Base-by-base conservation (phyloP, 2,888 invertebrate species). In the Cosmopolites sordidus region DNA sequence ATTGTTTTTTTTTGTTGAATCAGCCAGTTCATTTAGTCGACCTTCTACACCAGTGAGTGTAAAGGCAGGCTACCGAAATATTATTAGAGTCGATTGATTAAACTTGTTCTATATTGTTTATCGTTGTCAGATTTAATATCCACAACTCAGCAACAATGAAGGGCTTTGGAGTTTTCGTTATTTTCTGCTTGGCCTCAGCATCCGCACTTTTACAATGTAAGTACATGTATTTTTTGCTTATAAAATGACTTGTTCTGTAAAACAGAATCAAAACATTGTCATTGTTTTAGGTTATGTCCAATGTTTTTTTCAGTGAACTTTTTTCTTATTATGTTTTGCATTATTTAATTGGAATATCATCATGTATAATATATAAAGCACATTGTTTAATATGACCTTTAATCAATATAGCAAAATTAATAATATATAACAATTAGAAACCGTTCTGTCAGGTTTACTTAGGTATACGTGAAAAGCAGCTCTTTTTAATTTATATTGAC, bases 21-120 rank as follows among this genome's bases (percentile, higher is more conserved):
- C 22, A 22, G 8, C 22, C 8, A 22, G 8, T 63, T 64, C 54
- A 59, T 54, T 62, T 67, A 69, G 79, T 81, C 78, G 55, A 83
- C 87, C 89, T 90, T 90, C 89, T 90, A 80, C 85, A 79, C 89
- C 89, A 90, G 89, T 89, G 89, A 78, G 89, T 88, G 87, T 89
- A 90, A 90, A 89, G 89, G 89, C 83, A 76, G 78, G 48, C 56
- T 48, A 52, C 18, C 47, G 56, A 53, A 52, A 51, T 27, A 22
- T 30, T 38, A 12, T 15, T 16, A 37, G 22, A 38, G 12, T n/a
- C n/a, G 42, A 30, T 41, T 43, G 41, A 38, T 43, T 43, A 27
- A 39, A 30, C 18, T 30, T 45, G 37, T 17, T 18, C 16, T 11
- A 22, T 30, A 43, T 53, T 44, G 41, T 54, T 48, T 45, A 22